Evolutionary conservation across 2,797 vertebrate species (phyloP), one percentile per base, ranked within the genome.

Genomic region (Falco columbarius): DNA sequence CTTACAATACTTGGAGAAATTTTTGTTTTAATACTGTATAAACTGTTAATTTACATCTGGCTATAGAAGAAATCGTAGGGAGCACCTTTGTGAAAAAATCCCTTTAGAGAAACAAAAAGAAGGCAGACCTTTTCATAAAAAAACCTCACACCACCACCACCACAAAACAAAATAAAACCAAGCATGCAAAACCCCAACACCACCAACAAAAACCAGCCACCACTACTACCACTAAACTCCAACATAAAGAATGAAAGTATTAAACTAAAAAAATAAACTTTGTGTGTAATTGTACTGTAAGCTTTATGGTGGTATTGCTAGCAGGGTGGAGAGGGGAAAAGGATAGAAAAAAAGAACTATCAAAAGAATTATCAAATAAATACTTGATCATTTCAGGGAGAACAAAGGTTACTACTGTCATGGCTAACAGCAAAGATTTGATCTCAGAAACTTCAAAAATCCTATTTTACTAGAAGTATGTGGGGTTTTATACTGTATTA

Each of bases 181-280:
- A n/a, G 7, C 9, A 34, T 72, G 36, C 7, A 11, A 40, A 38
- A 46, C 32, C 7, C 3, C 14, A 61, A 38, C 29, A 42, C 42
- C 42, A 44, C 17, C 42, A 44, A 44, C 17, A 44, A 44, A 18
- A 44, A 8, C 7, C 42, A 18, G 0, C 1, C 23, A 63, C 3
- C 5, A 40, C 0, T 17, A 65, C 3, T 32, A 4, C 4, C 34
- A 71, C 63, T 42, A 56, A 9, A 4, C 3, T 23, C 8, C 36
- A 63, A 21, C 3, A 38, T 38, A 76, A 42, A 71, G 9, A 88
- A 85, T 19, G 5, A 72, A 42, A 61, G 2, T 56, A 40, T 52
- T 56, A 52, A 51, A 49, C 14, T 44, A 23, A 70, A 51, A 26
- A 32, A 12, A 27, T 8, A n/a, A 49, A 40, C 2, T 26, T 58